These are phyloP conservation scores for Xiphorhynchus elegans DNA, from an alignment of 2,113 vertebrate species.

Conservation along the genomic window DNA sequence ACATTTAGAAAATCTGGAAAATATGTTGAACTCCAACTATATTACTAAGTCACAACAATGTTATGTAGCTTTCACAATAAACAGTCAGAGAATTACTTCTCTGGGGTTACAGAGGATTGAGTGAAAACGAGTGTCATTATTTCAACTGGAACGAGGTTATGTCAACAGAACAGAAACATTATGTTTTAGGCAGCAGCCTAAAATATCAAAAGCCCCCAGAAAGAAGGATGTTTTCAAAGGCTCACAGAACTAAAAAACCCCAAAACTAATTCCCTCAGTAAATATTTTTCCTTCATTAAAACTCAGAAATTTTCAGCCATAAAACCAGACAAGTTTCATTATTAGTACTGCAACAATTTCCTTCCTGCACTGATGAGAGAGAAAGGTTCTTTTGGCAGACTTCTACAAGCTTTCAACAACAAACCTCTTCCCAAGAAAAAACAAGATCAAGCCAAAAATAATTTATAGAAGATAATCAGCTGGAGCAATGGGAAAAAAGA, in stretches of 20 bases:
- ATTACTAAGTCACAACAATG: not conserved
- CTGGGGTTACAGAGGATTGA: not conserved
- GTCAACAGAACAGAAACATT: not conserved
- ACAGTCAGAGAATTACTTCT: not conserved
- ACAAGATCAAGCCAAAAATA: not conserved
- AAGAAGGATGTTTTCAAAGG: not conserved
- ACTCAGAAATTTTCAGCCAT: not conserved
- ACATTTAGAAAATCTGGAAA: not conserved
- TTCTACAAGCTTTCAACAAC: not conserved
- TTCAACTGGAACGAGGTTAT: not conserved
- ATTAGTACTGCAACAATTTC: not conserved
- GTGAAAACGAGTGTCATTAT: not conserved
- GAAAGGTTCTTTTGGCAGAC: not conserved
- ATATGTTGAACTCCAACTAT: not conserved
- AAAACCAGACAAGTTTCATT: not conserved
- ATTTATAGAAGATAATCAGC: not conserved
- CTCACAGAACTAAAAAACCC: not conserved
- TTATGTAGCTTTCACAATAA: not conserved
- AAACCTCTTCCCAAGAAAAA: not conserved
- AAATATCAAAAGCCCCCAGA: not conserved
- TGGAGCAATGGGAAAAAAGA: not conserved
- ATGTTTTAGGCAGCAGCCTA: not conserved
- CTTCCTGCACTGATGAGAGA: not conserved
- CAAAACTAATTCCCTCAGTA: not conserved
- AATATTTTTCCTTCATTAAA: conserved; percentile 19